These are phyloP conservation scores for Megaptera novaeangliae DNA, from an alignment of 2,113 vertebrate species.

Conservation along the genomic window DNA sequence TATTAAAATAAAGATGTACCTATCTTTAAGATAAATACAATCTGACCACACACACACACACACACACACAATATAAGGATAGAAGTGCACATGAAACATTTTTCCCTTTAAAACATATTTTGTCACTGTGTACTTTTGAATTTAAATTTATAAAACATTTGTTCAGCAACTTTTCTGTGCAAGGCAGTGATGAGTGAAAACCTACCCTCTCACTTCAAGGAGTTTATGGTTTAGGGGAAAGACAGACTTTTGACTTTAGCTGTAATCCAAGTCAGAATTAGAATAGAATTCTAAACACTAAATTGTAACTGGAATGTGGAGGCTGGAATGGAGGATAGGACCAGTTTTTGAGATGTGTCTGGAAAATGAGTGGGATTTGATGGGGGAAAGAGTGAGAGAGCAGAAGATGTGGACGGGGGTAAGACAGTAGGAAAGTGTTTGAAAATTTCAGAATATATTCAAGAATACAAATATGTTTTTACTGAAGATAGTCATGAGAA, in stretches of 20 bases:
- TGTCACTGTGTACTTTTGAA: not conserved
- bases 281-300: not conserved
- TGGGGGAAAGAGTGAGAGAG: not conserved
- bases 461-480: not conserved
- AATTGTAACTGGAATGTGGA: not conserved
- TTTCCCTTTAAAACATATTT: not conserved
- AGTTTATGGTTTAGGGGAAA: not conserved
- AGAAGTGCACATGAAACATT: not conserved
- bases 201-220: not conserved
- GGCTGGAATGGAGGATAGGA: not conserved
- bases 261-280: not conserved
- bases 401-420: not conserved
- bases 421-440: not conserved
- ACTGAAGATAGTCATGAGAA: not conserved
- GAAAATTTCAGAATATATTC: not conserved
- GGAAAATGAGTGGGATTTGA: not conserved
- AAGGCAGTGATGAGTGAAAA: not conserved
- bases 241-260: not conserved
- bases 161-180: not conserved
- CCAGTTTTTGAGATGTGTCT: not conserved
- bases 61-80: not conserved
- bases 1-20: not conserved
- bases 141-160: not conserved
- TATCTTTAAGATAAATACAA: not conserved
- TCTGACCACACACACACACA: not conserved